Base-by-base conservation (phyloP, 2,888 invertebrate species). In the Reticulitermes lucifugus region DNA sequence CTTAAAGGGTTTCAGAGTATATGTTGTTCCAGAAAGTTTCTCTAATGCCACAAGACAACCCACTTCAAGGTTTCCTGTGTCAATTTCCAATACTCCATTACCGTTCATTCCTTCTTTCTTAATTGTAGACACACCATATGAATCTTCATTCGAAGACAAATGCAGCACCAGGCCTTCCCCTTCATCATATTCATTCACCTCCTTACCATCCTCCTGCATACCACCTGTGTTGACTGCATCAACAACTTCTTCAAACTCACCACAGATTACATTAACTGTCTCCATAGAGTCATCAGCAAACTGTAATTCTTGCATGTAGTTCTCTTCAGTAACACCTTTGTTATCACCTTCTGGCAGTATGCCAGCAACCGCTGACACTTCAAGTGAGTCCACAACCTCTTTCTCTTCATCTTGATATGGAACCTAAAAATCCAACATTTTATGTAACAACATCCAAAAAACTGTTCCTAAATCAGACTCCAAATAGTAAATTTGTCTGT, bases 261-360 rank as follows among this genome's bases (percentile, higher is more conserved):
- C 77, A 46, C 77, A 77, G 51, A 77, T 77, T 7, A 77, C 46
- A 22, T 46, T 51, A 7, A 77, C 77, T 25, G 77, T 77, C n/a
- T 77, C 77, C 41, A 41, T 21, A 35, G 41, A 73, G 6, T 73
- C 41, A 6, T 73, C 35, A 25, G 12, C 65, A 25, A 65, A 25
- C n/a, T 65, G 65, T n/a, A 65, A 25, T 25, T 65, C 65, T 12
- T 65, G n/a, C 65, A 65, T 7, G 25, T 12, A n/a, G 25, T 65
- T 65, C 25, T n/a, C n/a, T 25, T 65, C 65, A n/a, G n/a, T 25
- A 25, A 65, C 18, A 55, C 18, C 18, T 55, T 55, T 55, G 14
- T 18, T 18, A 55, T 55, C 46, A 46, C 46, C 55, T 18, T 55
- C 55, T 55, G 18, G 55, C 1, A 55, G 18, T 5, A 55, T 18